Evolutionary conservation across 2,113 vertebrate genomes (phyloP), one percentile per base, ranked within the genome.

Genomic region (Plectropomus leopardus): DNA sequence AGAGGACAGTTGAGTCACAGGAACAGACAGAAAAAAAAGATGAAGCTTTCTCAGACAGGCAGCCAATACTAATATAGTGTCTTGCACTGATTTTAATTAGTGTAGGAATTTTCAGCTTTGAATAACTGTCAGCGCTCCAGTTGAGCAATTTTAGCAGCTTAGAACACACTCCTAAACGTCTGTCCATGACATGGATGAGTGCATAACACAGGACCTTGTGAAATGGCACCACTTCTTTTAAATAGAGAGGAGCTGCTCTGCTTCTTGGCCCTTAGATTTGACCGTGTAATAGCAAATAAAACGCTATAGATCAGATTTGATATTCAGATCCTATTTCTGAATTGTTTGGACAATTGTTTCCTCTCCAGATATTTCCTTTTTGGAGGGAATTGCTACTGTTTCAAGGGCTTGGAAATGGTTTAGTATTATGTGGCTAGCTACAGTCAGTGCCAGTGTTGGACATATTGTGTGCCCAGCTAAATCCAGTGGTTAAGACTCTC

Each of bases 81-180:
- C n/a, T 50, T 28, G 3, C 1, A 55, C 36, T 50, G 14, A 48
- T 86, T 66, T 88, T 51, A 76, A 67, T 86, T 59, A 66, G 24
- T 53, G 36, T 23, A n/a, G 10, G 32, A 34, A 78, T 79, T 70
- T 64, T 72, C 0, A 34, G 28, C 9, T 76, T 65, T 83, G 15
- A 73, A 50, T 65, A 59, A 60, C 50, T 66, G 9, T 53, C 55
- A 53, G 9, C 9, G 55, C 40, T 78, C 60, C 50, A 67, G 59
- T 59, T 47, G 55, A 69, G 68, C 47, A 57, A 74, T 67, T 76
- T 79, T 19, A 72, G 63, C 10, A 60, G 57, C 61, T 67, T 26
- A 32, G 65, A 71, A 30, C 32, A 63, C 21, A 58, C 16, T 66
- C 17, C n/a, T 42, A 50, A 78, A 59, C 21, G 32, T 80, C 42